These are phyloP conservation scores for Drosophila limbata DNA, from an alignment of 2,888 invertebrate genomes.

Conservation along the genomic window DNA sequence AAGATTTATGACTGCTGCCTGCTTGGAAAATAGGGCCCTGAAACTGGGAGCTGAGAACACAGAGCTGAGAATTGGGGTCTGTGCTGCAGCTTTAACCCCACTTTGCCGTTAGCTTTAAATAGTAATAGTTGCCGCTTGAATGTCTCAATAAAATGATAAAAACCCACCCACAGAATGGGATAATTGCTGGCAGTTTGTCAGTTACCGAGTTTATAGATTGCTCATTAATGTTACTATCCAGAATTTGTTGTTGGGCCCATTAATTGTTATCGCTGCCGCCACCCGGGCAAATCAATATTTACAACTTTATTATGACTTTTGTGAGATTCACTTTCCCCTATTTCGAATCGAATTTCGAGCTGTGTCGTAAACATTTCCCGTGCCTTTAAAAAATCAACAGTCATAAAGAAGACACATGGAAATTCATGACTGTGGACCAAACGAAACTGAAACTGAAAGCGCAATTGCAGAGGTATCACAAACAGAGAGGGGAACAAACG, in stretches of 20 bases:
- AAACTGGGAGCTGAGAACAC: neutral
- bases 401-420: slow-evolving; percentile 63
- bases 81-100: slow-evolving; percentile 41
- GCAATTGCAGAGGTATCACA: slow-evolving; percentile 6
- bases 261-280: slow-evolving; percentile 39
- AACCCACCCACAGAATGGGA: slow-evolving; percentile 22
- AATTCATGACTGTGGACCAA: slow-evolving; percentile 37
- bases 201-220: slow-evolving; percentile 37
- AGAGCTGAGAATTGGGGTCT: neutral
- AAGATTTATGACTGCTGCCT: slow-evolving; percentile 59
- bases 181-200: slow-evolving; percentile 35
- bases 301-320: slow-evolving; percentile 64
- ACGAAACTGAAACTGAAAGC: slow-evolving; percentile 43
- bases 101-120: slow-evolving; percentile 43
- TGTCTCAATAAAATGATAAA: slow-evolving; percentile 57
- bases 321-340: slow-evolving; percentile 34
- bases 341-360: slow-evolving; percentile 12
- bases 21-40: slow-evolving; percentile 38
- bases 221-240: slow-evolving; percentile 35
- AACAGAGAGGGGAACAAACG: slow-evolving; percentile 1
- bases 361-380: slow-evolving; percentile 47
- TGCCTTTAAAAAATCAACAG: slow-evolving; percentile 52
- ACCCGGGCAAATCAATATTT: slow-evolving; percentile 69
- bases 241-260: slow-evolving; percentile 14
- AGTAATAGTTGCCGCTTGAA: slow-evolving; percentile 33